phyloP scores from a whole-genome alignment of 2,888 invertebrate genomes.

The Lamproptera curius region DNA sequence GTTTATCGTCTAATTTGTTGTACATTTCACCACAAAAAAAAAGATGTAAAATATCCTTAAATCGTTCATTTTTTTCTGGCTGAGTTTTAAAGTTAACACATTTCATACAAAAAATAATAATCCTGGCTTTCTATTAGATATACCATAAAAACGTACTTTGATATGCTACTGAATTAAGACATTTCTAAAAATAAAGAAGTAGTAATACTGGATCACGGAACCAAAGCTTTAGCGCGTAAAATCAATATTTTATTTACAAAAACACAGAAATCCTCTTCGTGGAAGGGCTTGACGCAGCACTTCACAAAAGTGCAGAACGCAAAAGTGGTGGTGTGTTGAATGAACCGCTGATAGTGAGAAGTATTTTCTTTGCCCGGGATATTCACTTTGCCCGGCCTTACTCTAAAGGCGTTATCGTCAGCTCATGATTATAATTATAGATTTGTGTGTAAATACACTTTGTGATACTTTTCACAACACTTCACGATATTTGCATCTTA shows the following conservation, averaged over 20 bases:
- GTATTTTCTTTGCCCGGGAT: constrained; percentile 22
- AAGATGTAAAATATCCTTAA: too few relatives aligned
- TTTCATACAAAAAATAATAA: constrained; percentile 16
- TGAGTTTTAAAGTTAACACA: constrained; percentile 12
- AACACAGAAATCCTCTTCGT: constrained; percentile 19
- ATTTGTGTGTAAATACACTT: too few relatives aligned
- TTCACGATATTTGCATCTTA: too few relatives aligned
- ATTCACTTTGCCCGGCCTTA: constrained; percentile 21
- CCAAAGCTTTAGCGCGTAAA: constrained; percentile 20
- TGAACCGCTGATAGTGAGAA: constrained; percentile 18
- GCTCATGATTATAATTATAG: too few relatives aligned
- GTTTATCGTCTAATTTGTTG: too few relatives aligned
- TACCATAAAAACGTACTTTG: constrained; percentile 13
- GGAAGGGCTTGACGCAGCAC: constrained; percentile 20
- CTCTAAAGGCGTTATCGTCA: neutral
- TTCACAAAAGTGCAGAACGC: constrained; percentile 21
- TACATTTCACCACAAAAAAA: too few relatives aligned
- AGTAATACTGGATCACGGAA: constrained; percentile 11
- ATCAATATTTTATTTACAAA: constrained; percentile 23
- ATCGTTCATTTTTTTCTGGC: too few relatives aligned
- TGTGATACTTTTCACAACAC: too few relatives aligned
- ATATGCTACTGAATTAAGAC: constrained; percentile 17
- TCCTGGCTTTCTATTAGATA: constrained; percentile 16
- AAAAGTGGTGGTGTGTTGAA: constrained; percentile 15
- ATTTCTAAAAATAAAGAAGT: constrained; percentile 18